phyloP scores from a whole-genome alignment of 2,888 invertebrate species.

The Hirudinaria manillensis region DNA sequence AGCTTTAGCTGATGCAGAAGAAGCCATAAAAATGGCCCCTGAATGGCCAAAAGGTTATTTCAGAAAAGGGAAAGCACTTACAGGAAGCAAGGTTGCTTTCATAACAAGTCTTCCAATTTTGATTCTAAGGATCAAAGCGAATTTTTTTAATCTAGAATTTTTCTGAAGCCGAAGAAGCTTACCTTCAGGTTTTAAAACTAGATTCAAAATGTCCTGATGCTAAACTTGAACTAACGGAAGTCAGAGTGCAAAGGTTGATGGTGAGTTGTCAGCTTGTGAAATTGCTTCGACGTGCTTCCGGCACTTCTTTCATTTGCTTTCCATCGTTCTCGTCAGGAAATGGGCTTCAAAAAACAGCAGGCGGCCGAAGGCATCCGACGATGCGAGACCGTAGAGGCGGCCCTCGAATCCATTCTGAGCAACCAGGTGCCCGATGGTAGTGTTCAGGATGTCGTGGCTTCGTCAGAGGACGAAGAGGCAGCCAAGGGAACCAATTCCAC shows the following conservation, averaged over 20 bases:
- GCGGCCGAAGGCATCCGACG: constrained; percentile 52
- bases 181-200: constrained; percentile 54
- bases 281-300: neutral
- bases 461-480: constrained; percentile 5
- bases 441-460: neutral
- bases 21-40: constrained; percentile 54
- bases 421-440: constrained; percentile 16
- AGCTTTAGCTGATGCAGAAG: constrained; percentile 57
- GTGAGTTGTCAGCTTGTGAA: constrained; percentile 42
- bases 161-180: constrained; percentile 55
- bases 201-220: constrained; percentile 56
- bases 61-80: constrained; percentile 56
- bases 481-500: constrained; percentile 10
- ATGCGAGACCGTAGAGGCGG: constrained; percentile 52
- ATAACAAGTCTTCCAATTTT: neutral
- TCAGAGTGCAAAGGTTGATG: constrained; percentile 52
- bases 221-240: constrained; percentile 52
- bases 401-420: constrained; percentile 51
- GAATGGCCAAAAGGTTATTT: constrained; percentile 57
- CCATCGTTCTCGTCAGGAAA: constrained; percentile 47
- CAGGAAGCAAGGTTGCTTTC: constrained; percentile 52
- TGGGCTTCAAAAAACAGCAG: constrained; percentile 53
- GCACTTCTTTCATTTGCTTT: neutral
- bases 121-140: neutral
- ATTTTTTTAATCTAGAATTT: constrained; percentile 46